phyloP scores from a whole-genome alignment of 2,888 invertebrate species.

The Trissoscelio sp. region DNA sequence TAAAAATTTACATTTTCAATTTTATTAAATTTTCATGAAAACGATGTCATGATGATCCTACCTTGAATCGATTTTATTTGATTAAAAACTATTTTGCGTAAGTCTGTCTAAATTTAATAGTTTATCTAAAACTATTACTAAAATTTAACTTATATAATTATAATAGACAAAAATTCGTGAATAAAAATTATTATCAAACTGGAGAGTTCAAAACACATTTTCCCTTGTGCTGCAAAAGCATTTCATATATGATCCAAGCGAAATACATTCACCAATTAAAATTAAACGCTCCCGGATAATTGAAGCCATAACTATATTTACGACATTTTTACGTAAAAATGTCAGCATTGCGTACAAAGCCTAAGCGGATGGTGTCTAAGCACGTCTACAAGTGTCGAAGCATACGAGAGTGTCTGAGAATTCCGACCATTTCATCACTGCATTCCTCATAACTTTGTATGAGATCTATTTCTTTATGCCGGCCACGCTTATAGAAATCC shows the following conservation, averaged over 20 bases:
- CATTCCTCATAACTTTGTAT: conserved; percentile 58
- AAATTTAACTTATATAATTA: too few relatives aligned
- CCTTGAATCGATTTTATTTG: too few relatives aligned
- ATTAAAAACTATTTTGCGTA: too few relatives aligned
- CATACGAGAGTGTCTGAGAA: conserved; percentile 39
- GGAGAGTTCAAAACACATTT: too few relatives aligned
- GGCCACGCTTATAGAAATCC: conserved; percentile 52
- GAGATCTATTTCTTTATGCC: conserved; percentile 60
- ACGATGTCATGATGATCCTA: too few relatives aligned
- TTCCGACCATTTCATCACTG: conserved; percentile 61
- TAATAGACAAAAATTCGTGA: too few relatives aligned
- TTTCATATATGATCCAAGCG: background rate
- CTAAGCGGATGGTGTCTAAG: conserved; percentile 15
- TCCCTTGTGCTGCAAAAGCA: too few relatives aligned
- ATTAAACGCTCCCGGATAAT: conserved; percentile 35
- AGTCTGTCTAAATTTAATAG: too few relatives aligned
- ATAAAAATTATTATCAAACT: too few relatives aligned
- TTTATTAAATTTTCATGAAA: too few relatives aligned
- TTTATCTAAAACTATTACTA: too few relatives aligned
- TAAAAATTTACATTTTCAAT: too few relatives aligned
- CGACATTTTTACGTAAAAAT: conserved; percentile 40
- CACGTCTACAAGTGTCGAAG: conserved; percentile 50
- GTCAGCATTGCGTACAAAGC: conserved; percentile 14
- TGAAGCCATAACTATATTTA: conserved; percentile 30
- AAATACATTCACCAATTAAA: conserved; percentile 29